Evolutionary conservation across 1,140 invertebrate species (phyloP), one percentile per base, ranked within the genome.

Genomic region (Bicyclus anynana): DNA sequence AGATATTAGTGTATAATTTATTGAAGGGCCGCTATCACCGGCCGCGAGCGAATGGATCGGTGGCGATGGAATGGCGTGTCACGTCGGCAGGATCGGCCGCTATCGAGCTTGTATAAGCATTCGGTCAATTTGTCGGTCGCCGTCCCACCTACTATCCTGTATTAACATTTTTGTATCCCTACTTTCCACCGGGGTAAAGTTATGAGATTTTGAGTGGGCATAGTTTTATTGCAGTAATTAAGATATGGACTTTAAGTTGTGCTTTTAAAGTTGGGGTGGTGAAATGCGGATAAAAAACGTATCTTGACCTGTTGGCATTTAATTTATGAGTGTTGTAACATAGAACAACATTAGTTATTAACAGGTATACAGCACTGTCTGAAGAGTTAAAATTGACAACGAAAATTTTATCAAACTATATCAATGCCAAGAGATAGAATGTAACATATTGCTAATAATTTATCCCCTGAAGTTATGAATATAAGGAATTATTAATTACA

Each of bases 151-250:
- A 60, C 68, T 72, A 79, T 76, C 77, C 67, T 69, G 71, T 74
- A 77, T 33, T 33, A 77, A 77, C 74, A 73, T 75, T 81, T 81
- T 80, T 74, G 66, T 73, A 44, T 55, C 61, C 60, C 71, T 63
- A 78, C 77, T 76, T 83, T 85, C 81, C 74, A 77, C 69, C 72
- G 53, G 52, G 64, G 65, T 73, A 74, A 73, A 81, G 65, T 78
- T 81, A 82, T 84, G 72, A 82, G 75, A 68, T 78, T 85, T 76
- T 68, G 71, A 75, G 65, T 65, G 72, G 56, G 71, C 74, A 74
- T 80, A 72, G 70, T 76, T 83, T 82, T 86, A 86, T 83, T 81
- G 74, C 69, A 70, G 78, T 79, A 80, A 82, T 86, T 86, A 74
- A 86, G 83, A 86, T 86, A 86, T 72, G 65, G 62, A 67, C 52